Percentiles rank a stretch among this genome's conserved stretches.
phyloP scores from a whole-genome alignment of 2,113 vertebrate species.

The Eulemur macaco region DNA sequence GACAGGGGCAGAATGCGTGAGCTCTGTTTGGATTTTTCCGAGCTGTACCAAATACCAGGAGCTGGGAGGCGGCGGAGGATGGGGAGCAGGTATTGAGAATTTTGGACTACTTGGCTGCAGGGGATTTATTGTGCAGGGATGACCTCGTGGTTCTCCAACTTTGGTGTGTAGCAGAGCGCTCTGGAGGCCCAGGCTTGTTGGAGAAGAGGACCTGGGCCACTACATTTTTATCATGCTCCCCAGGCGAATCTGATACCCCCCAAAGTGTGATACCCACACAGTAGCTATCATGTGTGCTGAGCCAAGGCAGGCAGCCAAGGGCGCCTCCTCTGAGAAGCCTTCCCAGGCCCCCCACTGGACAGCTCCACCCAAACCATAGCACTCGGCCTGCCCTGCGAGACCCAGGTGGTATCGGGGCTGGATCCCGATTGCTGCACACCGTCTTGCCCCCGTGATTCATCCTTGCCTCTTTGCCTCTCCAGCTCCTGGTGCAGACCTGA shows the following conservation, averaged over 20 bases:
- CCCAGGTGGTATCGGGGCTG: background rate
- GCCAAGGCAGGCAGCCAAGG: background rate
- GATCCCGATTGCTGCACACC: background rate
- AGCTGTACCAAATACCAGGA: background rate
- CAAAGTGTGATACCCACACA: background rate
- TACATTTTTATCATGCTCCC: background rate
- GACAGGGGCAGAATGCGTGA: background rate
- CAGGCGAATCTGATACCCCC: background rate
- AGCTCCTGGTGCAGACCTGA: background rate
- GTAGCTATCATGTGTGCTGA: background rate
- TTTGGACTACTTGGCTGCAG: background rate
- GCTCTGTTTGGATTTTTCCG: background rate
- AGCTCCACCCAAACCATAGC: no score
- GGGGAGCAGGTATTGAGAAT: background rate
- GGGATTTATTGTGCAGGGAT: background rate
- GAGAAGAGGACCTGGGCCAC: no score
- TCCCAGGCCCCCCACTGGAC: background rate
- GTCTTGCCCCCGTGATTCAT: background rate
- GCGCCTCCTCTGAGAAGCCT: background rate
- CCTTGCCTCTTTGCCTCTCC: background rate
- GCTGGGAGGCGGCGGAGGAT: background rate
- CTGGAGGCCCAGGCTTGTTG: background rate
- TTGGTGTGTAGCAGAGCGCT: no score
- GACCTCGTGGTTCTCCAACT: background rate
- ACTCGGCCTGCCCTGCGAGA: rapidly evolving